Base-by-base conservation (phyloP, 2,797 vertebrate species). In the Scolopax bukidnonensis region DNA sequence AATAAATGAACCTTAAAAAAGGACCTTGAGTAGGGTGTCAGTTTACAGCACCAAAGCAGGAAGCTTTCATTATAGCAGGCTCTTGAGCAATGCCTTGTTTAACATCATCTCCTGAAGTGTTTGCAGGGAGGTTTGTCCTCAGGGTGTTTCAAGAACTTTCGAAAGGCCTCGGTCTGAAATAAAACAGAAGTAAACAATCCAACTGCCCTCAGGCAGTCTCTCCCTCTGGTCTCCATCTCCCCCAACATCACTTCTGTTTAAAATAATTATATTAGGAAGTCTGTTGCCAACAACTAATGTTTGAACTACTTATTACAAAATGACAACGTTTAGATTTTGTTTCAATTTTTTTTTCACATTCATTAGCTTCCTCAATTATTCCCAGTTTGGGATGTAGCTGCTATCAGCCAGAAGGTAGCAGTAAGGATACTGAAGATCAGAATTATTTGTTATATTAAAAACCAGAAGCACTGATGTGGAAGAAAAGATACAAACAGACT, bases 41-140 rank as follows among this genome's bases (percentile, higher is more conserved):
- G 78, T 92, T 96, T 89, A 53, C 70, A 79, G 64, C 48, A 87
- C 64, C 74, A 79, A 47, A 93, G 64, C 75, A 94, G 88, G 60
- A 94, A 92, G 65, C 50, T 93, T 95, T 93, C 81, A 13, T 94
- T 71, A 93, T 51, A 38, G 54, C 77, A 28, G 59, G 83, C 27
- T 51, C 90, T 91, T 94, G 64, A 76, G 85, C 74, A 91, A 90
- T 76, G 19, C 73, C 70, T 87, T 87, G 71, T 94, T 94, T 65
- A 88, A 89, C 85, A 64, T 70, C 32, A 54, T 50, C 74, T 70
- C 11, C 94, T 43, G 1, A 79, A 80, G 33, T 76, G 45, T 88
- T 94, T 93, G 77, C 69, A 36, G 90, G 48, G 48, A 65, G 69
- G 40, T 45, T 73, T 68, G 83, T 87, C 78, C 61, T 78, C 14